phyloP scores from a whole-genome alignment of 2,113 vertebrate genomes.

The Hippopotamus amphibius region DNA sequence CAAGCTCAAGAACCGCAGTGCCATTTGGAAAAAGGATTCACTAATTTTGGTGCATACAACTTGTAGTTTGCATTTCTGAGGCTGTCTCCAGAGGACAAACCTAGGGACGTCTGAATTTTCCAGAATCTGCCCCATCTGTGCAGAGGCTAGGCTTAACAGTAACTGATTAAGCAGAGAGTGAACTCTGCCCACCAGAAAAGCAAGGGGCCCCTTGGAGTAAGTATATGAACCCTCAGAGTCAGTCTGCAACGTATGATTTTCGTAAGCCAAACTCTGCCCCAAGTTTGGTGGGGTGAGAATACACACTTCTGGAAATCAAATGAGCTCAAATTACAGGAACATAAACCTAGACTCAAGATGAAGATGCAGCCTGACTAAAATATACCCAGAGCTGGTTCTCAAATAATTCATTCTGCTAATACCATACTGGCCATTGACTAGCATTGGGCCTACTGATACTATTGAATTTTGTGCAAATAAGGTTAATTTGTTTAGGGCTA shows the following conservation, averaged over 20 bases:
- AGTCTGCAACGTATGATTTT: neutral
- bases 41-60: rapidly evolving
- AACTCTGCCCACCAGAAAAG: neutral
- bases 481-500: neutral
- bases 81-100: neutral
- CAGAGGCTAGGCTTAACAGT: neutral
- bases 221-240: neutral
- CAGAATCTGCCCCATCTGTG: neutral
- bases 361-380: neutral
- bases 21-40: neutral
- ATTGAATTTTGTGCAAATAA: neutral
- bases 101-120: neutral
- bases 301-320: neutral
- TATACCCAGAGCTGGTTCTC: neutral
- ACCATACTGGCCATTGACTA: neutral
- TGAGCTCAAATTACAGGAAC: neutral
- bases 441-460: neutral
- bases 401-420: neutral
- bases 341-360: neutral
- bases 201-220: neutral
- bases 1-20: neutral
- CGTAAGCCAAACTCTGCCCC: neutral
- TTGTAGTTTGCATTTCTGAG: neutral
- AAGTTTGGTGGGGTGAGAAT: neutral
- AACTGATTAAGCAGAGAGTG: neutral